Conservation (phyloP, 2,888 invertebrate genomes). For the Drosophila kambysellisi region DNA sequence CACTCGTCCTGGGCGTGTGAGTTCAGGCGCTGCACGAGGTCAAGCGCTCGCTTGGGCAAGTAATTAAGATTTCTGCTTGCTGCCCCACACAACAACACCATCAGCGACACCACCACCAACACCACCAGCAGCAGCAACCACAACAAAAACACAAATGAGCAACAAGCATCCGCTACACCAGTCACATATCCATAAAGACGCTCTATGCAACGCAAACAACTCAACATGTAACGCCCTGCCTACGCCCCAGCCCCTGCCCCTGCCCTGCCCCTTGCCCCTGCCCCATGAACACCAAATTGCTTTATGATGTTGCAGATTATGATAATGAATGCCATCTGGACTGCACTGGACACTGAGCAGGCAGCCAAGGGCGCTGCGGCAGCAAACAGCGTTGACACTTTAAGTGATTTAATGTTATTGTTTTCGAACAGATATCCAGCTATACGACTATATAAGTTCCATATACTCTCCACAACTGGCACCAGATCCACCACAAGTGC, state of each 20-base stretch:
- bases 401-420: constrained; percentile 84
- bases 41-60: constrained; percentile 76
- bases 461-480: not conserved
- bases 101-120: not conserved
- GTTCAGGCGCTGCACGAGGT: constrained; percentile 68
- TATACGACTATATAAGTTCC: constrained; percentile 9
- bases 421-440: constrained; percentile 51
- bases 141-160: constrained; percentile 19
- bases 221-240: constrained; percentile 35
- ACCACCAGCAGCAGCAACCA: constrained; percentile 5
- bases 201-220: constrained; percentile 75
- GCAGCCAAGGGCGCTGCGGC: constrained; percentile 47
- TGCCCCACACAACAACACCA: constrained; percentile 26
- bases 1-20: constrained; percentile 69
- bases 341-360: constrained; percentile 65
- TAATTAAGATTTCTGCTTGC: constrained; percentile 77
- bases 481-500: constrained; percentile 7
- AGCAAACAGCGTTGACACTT: constrained; percentile 76
- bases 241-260: not conserved
- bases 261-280: not conserved
- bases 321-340: constrained; percentile 83
- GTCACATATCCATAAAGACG: constrained; percentile 69
- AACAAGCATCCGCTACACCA: constrained; percentile 43
- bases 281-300: constrained; percentile 67
- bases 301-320: constrained; percentile 83